Evolutionary conservation across 2,797 vertebrate species (phyloP).

Genomic region (Micrastur ruficollis): DNA sequence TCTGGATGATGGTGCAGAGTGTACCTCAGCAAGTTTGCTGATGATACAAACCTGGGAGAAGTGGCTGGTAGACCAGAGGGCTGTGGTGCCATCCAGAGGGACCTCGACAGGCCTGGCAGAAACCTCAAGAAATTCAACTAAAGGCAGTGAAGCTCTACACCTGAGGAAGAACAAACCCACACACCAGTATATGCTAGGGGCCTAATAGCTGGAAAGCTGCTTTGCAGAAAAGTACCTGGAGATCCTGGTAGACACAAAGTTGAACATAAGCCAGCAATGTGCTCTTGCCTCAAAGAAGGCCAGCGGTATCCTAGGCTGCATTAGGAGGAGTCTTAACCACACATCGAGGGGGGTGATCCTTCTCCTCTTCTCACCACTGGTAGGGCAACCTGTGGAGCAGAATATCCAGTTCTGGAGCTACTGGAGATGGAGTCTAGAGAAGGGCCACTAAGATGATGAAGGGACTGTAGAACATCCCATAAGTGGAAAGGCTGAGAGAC

Average conservation of each 20-base stretch:
- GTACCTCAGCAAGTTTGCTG: not conserved
- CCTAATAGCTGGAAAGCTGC: not conserved
- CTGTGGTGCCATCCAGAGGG: not conserved
- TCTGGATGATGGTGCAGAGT: not conserved
- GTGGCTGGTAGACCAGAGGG: not conserved
- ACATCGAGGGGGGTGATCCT: not conserved
- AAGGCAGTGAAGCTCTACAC: not conserved
- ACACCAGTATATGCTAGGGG: too few species aligned
- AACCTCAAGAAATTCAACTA: not conserved
- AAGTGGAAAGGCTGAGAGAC: not conserved
- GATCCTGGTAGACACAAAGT: not conserved
- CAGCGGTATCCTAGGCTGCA: too few species aligned
- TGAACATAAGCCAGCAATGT: not conserved
- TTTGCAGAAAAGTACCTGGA: not conserved
- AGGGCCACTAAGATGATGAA: not conserved
- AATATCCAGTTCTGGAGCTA: not conserved
- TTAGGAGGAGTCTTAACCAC: not conserved
- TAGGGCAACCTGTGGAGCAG: not conserved
- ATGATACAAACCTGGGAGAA: not conserved
- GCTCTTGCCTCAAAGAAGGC: too few species aligned
- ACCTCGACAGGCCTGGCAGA: not conserved
- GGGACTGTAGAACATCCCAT: not conserved
- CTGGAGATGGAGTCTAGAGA: not conserved
- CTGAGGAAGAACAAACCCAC: not conserved
- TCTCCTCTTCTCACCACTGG: not conserved